Percentiles rank a stretch among this genome's conserved stretches.
These are phyloP conservation scores for Andrena cerasifolii DNA, from an alignment of 1,140 invertebrate species.

Conservation along the genomic window DNA sequence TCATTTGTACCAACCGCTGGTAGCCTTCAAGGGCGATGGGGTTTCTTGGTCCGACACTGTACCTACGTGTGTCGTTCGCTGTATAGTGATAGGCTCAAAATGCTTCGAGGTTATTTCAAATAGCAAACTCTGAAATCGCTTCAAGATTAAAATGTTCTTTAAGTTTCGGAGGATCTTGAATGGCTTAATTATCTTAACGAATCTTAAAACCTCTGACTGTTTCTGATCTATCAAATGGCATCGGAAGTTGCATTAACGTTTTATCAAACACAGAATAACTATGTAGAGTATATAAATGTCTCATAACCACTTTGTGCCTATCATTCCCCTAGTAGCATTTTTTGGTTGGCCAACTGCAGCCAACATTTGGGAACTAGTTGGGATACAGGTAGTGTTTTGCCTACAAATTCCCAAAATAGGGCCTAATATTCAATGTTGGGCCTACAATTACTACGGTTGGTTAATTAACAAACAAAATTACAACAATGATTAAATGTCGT, in stretches of 20 bases:
- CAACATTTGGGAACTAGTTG: no score
- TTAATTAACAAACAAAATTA: no score
- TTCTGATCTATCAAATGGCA: neutral
- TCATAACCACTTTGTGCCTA: no score
- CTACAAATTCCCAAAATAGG: no score
- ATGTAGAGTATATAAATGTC: no score
- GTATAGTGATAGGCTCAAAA: constrained; percentile 16
- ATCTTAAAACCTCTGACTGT: neutral
- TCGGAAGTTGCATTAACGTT: neutral
- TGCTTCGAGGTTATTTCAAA: neutral
- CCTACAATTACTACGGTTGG: no score
- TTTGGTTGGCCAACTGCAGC: no score
- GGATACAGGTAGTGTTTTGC: no score
- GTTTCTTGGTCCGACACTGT: constrained; percentile 58
- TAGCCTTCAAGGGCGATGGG: constrained; percentile 54
- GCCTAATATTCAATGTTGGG: no score
- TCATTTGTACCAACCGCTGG: constrained; percentile 38
- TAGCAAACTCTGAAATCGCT: neutral
- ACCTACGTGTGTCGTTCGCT: constrained; percentile 29
- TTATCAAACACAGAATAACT: no score
- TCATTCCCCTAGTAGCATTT: no score
- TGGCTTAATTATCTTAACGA: neutral
- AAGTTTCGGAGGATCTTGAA: neutral
- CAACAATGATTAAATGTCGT: no score
- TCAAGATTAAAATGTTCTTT: neutral